Evolutionary conservation across 1,140 invertebrate genomes (phyloP), one percentile per base, ranked within the genome.

Genomic region (Drosophila kurseongensis): DNA sequence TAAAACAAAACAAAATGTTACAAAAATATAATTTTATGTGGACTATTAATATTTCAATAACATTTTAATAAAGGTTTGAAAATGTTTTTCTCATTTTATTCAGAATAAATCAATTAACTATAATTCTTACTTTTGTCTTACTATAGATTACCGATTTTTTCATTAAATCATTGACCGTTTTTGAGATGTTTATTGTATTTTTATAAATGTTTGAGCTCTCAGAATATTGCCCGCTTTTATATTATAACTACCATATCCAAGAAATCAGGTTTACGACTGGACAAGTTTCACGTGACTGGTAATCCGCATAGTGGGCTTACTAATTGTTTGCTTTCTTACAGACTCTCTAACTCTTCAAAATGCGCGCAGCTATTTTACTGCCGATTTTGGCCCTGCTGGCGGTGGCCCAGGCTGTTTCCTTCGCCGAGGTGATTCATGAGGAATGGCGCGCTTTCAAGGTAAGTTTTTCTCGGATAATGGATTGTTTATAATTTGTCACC

Each of bases 391-490:
- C 91, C 61, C 36, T 94, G 71, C 58, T 94, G 72, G 93, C 93
- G 60, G 86, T 92, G 18, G 85, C 88, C 8, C 93, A 94, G 45
- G 94, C 94, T 12, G 93, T 96, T 51, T 95, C 95, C 45, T 95
- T 96, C 84, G 93, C 94, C 56, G 95, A 96, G 78, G 93, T 97
- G 36, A 93, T 96, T 12, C 92, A 93, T 66, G 95, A 96, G 92
- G 96, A 97, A 93, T 97, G 96, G 96, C 93, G 93, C 14, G 92
- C 95, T 1, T 97, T 95, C 91, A 97, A 97, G 94, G 96, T 96
- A 94, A 93, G 90, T 92, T 38, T n/a, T 10, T 1, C 1, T 9
- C 4, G 7, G 12, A 9, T 47, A 14, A 16, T 32, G 48, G 48
- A 16, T 50, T 14, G 3, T 1, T 3, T 32, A 38, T 1, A 12